Evolutionary conservation across 2,113 vertebrate genomes (phyloP).

Genomic region (Holacanthus passer): DNA sequence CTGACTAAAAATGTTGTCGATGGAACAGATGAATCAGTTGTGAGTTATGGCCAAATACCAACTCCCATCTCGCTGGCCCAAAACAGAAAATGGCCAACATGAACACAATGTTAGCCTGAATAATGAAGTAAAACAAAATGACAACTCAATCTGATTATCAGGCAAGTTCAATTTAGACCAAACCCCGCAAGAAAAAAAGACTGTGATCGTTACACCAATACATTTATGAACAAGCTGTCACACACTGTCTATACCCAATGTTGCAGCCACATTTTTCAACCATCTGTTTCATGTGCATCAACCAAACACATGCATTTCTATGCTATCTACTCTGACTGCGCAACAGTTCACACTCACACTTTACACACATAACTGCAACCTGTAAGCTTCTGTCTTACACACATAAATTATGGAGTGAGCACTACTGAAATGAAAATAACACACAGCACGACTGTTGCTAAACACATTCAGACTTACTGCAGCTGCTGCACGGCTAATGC

Average conservation of each 20-base stretch:
- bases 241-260: too few relatives aligned
- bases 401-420: not conserved
- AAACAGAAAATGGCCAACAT: not conserved
- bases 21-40: not conserved
- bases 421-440: too few relatives aligned
- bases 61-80: not conserved
- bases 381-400: not conserved
- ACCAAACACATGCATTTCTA: not conserved
- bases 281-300: not conserved
- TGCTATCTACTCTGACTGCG: not conserved
- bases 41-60: not conserved
- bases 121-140: not conserved
- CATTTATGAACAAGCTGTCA: not conserved
- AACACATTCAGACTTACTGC: not conserved
- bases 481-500: not conserved
- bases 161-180: not conserved
- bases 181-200: not conserved
- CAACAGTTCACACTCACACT: not conserved
- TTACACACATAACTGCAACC: not conserved
- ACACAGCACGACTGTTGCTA: too few relatives aligned
- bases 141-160: not conserved
- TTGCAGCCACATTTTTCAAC: too few relatives aligned
- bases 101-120: not conserved
- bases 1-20: not conserved
- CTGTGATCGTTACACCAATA: not conserved